phyloP scores from a whole-genome alignment of 1,140 invertebrate species.

The Scaptomyza hsui region DNA sequence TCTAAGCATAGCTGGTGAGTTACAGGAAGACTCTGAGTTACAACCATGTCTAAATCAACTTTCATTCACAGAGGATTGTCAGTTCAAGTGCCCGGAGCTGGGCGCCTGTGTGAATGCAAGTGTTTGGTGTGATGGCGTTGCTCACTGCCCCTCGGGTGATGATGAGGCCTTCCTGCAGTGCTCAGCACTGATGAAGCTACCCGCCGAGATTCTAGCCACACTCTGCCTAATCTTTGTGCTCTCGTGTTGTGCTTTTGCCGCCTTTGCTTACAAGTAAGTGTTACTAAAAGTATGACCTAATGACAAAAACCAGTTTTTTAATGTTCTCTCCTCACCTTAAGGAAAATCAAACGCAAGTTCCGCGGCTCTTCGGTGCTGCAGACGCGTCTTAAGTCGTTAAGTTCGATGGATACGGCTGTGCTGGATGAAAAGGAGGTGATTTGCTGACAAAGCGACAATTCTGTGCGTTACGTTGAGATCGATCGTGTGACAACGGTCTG shows the following conservation, averaged over 20 bases:
- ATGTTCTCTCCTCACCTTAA: constrained; percentile 2
- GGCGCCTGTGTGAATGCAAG: constrained; percentile 94
- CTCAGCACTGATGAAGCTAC: constrained; percentile 89
- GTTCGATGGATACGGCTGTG: constrained; percentile 90
- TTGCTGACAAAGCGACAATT: constrained; percentile 97
- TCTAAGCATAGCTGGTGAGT: constrained; percentile 74
- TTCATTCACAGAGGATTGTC: constrained; percentile 87
- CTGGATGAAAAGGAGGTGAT: constrained; percentile 94
- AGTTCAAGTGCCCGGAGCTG: constrained; percentile 92
- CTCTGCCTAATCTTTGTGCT: constrained; percentile 84
- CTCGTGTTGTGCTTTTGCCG: constrained; percentile 78
- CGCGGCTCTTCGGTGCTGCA: constrained; percentile 89
- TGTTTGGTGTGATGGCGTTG: constrained; percentile 94
- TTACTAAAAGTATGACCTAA: background rate
- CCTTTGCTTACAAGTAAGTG: constrained; percentile 82
- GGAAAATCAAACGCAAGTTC: constrained; percentile 86
- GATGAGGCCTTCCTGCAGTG: constrained; percentile 93
- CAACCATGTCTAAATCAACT: background rate
- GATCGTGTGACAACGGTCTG: constrained; percentile 95
- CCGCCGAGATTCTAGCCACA: constrained; percentile 88
- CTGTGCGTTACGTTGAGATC: constrained; percentile 94
- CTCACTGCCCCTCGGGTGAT: constrained; percentile 93
- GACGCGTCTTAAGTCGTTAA: constrained; percentile 90
- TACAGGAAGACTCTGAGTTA: background rate
- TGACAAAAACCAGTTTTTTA: background rate